phyloP scores from a whole-genome alignment of 2,888 invertebrate species.

The Lydus trimaculatus region DNA sequence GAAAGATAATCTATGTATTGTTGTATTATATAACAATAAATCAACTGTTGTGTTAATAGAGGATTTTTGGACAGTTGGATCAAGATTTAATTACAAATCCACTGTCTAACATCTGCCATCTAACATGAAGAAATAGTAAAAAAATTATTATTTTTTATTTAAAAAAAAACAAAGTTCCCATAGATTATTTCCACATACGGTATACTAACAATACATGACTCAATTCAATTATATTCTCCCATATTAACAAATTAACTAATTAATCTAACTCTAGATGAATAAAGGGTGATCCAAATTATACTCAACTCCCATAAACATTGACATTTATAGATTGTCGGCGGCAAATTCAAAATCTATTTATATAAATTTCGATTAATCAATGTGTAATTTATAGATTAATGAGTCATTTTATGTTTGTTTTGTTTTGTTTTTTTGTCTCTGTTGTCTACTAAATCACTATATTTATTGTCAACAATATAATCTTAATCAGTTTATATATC shows the following conservation, averaged over 20 bases:
- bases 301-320: too few relatives aligned
- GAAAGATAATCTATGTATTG: background rate
- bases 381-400: background rate
- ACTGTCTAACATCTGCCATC: background rate
- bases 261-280: background rate
- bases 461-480: background rate
- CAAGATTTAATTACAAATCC: background rate
- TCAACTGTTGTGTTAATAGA: background rate
- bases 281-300: too few relatives aligned
- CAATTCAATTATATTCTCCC: background rate
- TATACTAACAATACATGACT: background rate
- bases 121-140: background rate
- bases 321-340: too few relatives aligned
- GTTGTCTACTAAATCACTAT: background rate
- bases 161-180: background rate
- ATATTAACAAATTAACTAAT: background rate
- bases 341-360: too few relatives aligned
- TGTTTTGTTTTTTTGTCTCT: background rate
- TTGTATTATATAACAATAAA: too few relatives aligned
- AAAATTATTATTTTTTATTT: background rate
- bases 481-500: conserved; percentile 5
- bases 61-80: background rate
- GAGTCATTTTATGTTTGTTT: background rate
- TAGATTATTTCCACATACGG: background rate
- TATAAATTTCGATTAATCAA: too few relatives aligned